Evolutionary conservation across 1,140 invertebrate genomes (phyloP).

Genomic region (Drosophila prosaltans): DNA sequence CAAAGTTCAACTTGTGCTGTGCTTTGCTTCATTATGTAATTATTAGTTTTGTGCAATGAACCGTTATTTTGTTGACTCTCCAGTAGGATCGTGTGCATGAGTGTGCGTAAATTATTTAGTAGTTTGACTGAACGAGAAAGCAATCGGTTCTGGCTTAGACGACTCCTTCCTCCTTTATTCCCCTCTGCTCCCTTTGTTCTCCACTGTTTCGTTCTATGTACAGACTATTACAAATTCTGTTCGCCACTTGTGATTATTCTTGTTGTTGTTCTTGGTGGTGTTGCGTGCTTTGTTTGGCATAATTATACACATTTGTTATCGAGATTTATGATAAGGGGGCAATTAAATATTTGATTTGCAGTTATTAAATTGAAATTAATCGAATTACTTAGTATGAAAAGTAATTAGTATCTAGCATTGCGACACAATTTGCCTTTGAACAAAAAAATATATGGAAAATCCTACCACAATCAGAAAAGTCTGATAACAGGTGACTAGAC

Average conservation of each 20-base stretch:
- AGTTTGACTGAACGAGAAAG: neutral
- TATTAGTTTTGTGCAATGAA: slow-evolving; percentile 77
- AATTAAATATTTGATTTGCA: slow-evolving; percentile 70
- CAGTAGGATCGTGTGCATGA: slow-evolving; percentile 2
- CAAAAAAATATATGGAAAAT: neutral
- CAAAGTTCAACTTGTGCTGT: slow-evolving; percentile 64
- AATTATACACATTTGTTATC: slow-evolving; percentile 57
- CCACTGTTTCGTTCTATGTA: neutral
- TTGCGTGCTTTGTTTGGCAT: slow-evolving; percentile 31
- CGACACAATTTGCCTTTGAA: slow-evolving; percentile 17
- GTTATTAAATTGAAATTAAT: slow-evolving; percentile 48
- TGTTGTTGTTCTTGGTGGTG: slow-evolving; percentile 1
- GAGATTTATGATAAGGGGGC: slow-evolving; percentile 29
- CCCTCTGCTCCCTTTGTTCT: too few species aligned
- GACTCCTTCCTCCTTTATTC: neutral
- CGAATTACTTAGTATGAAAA: slow-evolving; percentile 22
- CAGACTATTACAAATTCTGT: slow-evolving; percentile 44
- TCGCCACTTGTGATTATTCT: slow-evolving; percentile 19
- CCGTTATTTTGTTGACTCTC: slow-evolving; percentile 59
- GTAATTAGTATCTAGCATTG: slow-evolving; percentile 7
- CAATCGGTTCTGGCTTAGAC: neutral
- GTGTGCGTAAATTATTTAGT: slow-evolving; percentile 66
- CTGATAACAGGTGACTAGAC: slow-evolving; percentile 29
- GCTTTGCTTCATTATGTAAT: slow-evolving; percentile 75
- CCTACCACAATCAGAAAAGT: neutral